phyloP scores from a whole-genome alignment of 1,140 invertebrate species.

The Eumeta japonica region DNA sequence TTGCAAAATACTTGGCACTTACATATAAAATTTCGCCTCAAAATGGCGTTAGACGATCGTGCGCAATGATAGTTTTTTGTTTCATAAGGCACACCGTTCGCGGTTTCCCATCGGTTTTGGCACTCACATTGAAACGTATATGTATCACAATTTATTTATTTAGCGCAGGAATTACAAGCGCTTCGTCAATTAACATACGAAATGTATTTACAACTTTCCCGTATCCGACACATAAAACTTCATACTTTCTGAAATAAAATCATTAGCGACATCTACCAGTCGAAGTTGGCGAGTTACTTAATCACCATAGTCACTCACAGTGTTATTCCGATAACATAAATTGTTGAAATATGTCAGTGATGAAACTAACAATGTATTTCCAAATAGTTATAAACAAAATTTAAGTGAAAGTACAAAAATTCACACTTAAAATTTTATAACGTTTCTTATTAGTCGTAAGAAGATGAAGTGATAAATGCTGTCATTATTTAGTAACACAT shows the following conservation, averaged over 20 bases:
- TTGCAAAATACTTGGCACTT: constrained; percentile 59
- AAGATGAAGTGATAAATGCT: too few species aligned
- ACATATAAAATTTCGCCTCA: constrained; percentile 59
- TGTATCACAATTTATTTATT: constrained; percentile 34
- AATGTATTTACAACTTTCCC: constrained; percentile 55
- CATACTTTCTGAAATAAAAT: constrained; percentile 17
- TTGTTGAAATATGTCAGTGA: too few species aligned
- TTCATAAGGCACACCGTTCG: constrained; percentile 47
- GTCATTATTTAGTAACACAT: too few species aligned
- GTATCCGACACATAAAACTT: constrained; percentile 32
- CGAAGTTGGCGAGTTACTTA: too few species aligned
- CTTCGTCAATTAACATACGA: constrained; percentile 27
- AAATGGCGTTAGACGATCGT: constrained; percentile 58
- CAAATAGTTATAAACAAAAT: too few species aligned
- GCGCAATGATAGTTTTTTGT: constrained; percentile 58
- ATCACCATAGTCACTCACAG: too few species aligned
- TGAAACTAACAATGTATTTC: too few species aligned
- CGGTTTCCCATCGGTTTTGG: constrained; percentile 38
- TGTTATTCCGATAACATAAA: too few species aligned
- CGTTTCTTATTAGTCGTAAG: too few species aligned
- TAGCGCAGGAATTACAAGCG: constrained; percentile 18
- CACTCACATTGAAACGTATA: constrained; percentile 31
- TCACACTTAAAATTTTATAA: too few species aligned
- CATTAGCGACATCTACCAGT: constrained; percentile 15
- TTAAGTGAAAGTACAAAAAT: too few species aligned